A percentile compares a stretch with the other conserved stretches of the same genome.
Evolutionary conservation across 1,140 invertebrate genomes (phyloP).

Genomic region (Leptopilina boulardi): DNA sequence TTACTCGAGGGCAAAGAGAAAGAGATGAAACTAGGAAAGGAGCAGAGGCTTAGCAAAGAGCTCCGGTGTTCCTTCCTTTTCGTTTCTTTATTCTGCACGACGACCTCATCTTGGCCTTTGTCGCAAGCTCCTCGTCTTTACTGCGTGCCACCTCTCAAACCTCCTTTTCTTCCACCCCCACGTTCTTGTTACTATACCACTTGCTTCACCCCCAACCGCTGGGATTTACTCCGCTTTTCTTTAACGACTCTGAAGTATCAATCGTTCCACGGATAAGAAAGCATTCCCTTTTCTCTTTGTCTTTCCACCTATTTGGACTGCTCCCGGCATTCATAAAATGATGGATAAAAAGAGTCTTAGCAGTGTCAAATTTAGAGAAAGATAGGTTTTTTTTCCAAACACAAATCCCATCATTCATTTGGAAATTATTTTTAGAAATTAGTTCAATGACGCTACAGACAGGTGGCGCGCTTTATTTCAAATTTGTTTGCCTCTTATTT

Average conservation of each 20-base stretch:
- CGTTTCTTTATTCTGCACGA: constrained; percentile 6
- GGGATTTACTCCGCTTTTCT: constrained; percentile 29
- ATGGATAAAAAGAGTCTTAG: not conserved
- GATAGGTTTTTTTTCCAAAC: not conserved
- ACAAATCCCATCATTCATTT: not conserved
- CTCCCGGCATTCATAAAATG: not conserved
- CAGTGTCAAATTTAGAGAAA: constrained; percentile 3
- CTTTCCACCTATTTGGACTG: not conserved
- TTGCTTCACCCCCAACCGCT: not conserved
- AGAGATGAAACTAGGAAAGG: constrained; percentile 8
- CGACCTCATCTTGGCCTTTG: constrained; percentile 32
- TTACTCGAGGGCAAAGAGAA: not conserved
- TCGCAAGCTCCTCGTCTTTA: constrained; percentile 21
- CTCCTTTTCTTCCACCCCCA: not conserved
- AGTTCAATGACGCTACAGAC: not conserved
- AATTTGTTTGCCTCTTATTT: not conserved
- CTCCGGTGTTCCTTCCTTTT: constrained; percentile 12
- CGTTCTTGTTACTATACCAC: constrained; percentile 18
- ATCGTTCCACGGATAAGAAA: constrained; percentile 25
- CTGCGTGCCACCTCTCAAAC: constrained; percentile 7
- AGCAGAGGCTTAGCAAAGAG: constrained; percentile 24
- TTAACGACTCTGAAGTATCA: constrained; percentile 32
- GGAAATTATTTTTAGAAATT: too few species aligned
- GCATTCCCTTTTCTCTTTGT: not conserved
- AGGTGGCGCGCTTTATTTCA: not conserved